Evolutionary conservation across 2,888 invertebrate genomes (phyloP), one percentile per base, ranked within the genome.

Genomic region (Aspidiotus destructor): DNA sequence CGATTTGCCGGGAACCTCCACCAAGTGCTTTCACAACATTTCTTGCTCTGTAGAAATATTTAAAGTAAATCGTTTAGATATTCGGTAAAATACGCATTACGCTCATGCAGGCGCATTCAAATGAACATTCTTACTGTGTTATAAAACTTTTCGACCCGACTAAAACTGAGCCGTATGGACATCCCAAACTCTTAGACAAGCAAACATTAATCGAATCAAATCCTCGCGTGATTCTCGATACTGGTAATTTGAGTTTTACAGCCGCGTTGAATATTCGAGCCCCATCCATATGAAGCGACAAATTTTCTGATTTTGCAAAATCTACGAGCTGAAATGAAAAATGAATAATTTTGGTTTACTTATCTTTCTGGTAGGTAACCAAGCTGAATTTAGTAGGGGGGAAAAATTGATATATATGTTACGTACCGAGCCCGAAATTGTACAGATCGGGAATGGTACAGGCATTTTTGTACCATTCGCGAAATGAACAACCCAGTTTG

Each of bases 1-100:
- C 98, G 54, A 83, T 85, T 79, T 98, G 97, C 69, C 97, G 82
- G 93, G 94, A 91, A 1, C 89, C 95, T 42, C 97, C 97, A 28
- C 98, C 97, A 57, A 98, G 77, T 60, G 86, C 89, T 80, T 97
- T 96, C 68, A 95, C 83, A 54, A 85, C 74, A 67, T 92, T 84
- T 10, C 85, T 83, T 0, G 93, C 92, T 75, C 92, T 92, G 74
- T 0, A 74, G 74, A 71, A 64, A 16, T 28, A 28, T 28, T n/a
- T n/a, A 5, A 28, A 28, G 28, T 28, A 3, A 28, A 28, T 28
- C 28, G 28, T 28, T 28, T 28, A 5, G 5, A 28, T 28, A 28
- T 28, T 28, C 1, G 1, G 28, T 28, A 5, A 28, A 28, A 28
- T 28, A 28, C 5, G 28, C 28, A 28, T 3, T 5, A 1, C 28